Evolutionary conservation across 2,113 vertebrate species (phyloP).

Genomic region (Cyanoderma ruficeps): DNA sequence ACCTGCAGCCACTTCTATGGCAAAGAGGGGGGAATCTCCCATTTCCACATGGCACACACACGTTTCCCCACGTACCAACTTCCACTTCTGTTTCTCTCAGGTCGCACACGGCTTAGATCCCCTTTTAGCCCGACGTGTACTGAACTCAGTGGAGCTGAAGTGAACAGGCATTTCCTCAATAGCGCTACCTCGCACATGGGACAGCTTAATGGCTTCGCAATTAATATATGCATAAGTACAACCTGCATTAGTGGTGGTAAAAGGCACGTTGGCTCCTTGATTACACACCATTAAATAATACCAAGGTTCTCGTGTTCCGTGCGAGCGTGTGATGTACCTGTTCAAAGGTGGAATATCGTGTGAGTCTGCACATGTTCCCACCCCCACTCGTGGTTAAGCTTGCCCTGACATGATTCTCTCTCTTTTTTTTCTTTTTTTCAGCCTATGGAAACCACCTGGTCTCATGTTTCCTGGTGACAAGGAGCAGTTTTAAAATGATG

Average conservation of each 20-base stretch:
- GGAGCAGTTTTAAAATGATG: neutral
- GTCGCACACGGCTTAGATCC: slow-evolving; percentile 24
- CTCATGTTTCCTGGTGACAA: neutral
- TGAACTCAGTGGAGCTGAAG: slow-evolving; percentile 60
- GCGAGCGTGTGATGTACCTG: neutral
- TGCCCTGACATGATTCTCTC: neutral
- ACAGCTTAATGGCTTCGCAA: slow-evolving; percentile 66
- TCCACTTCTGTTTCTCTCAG: slow-evolving; percentile 60
- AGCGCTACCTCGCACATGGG: slow-evolving; percentile 32
- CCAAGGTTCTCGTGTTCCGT: neutral
- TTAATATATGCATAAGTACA: slow-evolving; percentile 72
- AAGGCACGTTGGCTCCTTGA: slow-evolving; percentile 46
- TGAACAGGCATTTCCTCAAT: slow-evolving; percentile 54
- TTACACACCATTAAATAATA: slow-evolving; percentile 22
- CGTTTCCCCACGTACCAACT: neutral
- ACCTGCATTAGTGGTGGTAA: slow-evolving; percentile 54
- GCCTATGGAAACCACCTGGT: neutral
- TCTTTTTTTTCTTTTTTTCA: neutral
- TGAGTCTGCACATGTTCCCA: neutral
- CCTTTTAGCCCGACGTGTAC: slow-evolving; percentile 20
- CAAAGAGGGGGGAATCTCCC: neutral
- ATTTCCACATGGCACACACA: neutral
- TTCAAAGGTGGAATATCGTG: neutral
- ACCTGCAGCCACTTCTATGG: neutral
- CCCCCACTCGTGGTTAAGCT: neutral